Conservation (phyloP, 1,140 invertebrate species). For the Zeugodacus cucurbitae region DNA sequence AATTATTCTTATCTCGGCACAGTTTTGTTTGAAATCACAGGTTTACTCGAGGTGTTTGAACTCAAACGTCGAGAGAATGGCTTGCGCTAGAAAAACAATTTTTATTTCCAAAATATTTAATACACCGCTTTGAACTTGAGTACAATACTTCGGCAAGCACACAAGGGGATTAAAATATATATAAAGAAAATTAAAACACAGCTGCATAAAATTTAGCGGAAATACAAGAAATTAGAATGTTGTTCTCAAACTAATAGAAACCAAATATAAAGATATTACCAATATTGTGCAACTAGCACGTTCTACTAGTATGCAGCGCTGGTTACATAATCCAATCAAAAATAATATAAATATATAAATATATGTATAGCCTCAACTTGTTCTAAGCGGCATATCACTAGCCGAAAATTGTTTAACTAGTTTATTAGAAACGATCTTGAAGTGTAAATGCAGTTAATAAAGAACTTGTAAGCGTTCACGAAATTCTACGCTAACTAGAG, state of each 20-base stretch:
- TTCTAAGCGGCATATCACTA: background rate
- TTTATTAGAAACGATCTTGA: conserved; percentile 3
- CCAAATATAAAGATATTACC: background rate
- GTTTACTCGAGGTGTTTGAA: too few species aligned
- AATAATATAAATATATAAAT: background rate
- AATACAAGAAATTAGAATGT: background rate
- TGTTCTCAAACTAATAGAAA: background rate
- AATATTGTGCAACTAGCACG: background rate
- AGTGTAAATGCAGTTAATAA: background rate
- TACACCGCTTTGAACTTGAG: too few species aligned
- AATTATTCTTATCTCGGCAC: too few species aligned
- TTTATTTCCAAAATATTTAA: too few species aligned
- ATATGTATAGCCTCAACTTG: background rate
- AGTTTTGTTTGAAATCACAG: too few species aligned
- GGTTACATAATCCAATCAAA: background rate
- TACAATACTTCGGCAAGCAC: background rate
- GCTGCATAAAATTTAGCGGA: background rate
- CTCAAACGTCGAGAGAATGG: too few species aligned
- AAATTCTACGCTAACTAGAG: background rate
- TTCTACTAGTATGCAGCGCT: background rate
- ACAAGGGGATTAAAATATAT: too few species aligned
- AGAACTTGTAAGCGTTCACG: background rate
- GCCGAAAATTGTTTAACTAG: background rate
- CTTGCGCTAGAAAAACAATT: too few species aligned
- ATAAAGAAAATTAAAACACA: too few species aligned